Base-by-base conservation (phyloP, 2,113 vertebrate genomes). In the Cynocephalus volans region DNA sequence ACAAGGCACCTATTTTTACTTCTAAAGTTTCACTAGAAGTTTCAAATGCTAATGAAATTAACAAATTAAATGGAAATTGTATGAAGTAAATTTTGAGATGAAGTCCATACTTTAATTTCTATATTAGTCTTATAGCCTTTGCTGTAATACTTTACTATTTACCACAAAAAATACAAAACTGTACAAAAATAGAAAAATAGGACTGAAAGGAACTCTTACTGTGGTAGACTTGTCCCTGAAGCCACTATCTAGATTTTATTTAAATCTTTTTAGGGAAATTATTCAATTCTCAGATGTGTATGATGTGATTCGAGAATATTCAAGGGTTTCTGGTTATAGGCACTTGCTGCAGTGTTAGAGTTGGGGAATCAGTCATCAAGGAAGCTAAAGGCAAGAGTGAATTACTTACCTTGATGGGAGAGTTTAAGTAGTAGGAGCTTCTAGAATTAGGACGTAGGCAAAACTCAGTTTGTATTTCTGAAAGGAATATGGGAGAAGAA, bases 31-130 rank as follows among this genome's bases (percentile, higher is more conserved):
- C 45, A 70, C 86, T 82, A 48, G 45, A 28, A 54, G 13, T 92
- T 80, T 92, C 24, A 88, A 50, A 86, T 95, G 65, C 82, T 87
- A 95, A 45, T 62, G 19, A 85, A 80, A 41, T 72, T 62, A 95
- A 24, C 65, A 77, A 72, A 76, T 60, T 87, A 54, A 84, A 77
- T 50, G 45, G 45, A 24, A 82, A 90, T 91, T 86, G 72, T 69
- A 82, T 90, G 54, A 88, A 65, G 36, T 83, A 67, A 67, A 81
- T 65, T 36, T 50, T 77, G 21, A 69, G 72, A 62, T 81, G 60
- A 28, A 76, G 2, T 87, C 21, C 24, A 24, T 69, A 15, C 58
- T 60, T 87, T 77, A 58, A 64, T 64, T 85, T 95, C 11, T 95
- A 0, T 81, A 31, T 65, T 65, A 65, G 24, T 48, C 18, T 65